Conservation (phyloP, 2,888 invertebrate genomes). For the Orthonychiurus folsomi region DNA sequence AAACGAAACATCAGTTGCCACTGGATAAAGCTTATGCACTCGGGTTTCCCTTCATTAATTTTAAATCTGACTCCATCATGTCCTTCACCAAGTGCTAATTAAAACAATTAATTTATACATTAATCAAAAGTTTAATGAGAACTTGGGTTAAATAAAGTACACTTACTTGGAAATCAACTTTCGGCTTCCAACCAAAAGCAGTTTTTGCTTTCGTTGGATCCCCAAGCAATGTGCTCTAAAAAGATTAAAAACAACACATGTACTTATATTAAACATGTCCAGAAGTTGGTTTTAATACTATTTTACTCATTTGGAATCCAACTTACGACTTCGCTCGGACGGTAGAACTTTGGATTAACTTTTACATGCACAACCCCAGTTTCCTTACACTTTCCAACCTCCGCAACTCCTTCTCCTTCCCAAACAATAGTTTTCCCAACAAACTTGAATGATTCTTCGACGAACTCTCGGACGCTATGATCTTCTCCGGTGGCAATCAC, state of each 20-base stretch:
- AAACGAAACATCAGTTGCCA: background rate
- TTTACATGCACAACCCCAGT: conserved; percentile 68
- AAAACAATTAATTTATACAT: too few relatives aligned
- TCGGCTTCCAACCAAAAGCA: conserved; percentile 79
- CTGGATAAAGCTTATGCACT: conserved; percentile 55
- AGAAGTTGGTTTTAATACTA: too few relatives aligned
- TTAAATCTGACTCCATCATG: conserved; percentile 87
- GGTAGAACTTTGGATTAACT: conserved; percentile 87
- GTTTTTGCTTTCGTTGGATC: conserved; percentile 83
- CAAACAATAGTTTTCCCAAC: conserved; percentile 73
- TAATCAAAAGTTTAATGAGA: too few relatives aligned
- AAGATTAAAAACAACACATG: conserved; percentile 9
- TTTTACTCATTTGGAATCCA: background rate
- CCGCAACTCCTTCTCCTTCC: conserved; percentile 75
- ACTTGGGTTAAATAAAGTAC: too few relatives aligned
- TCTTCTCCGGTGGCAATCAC: conserved; percentile 94
- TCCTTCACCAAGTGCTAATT: conserved; percentile 89
- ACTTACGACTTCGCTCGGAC: conserved; percentile 94
- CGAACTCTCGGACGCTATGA: conserved; percentile 93
- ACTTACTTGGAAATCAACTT: conserved; percentile 61
- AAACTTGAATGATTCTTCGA: conserved; percentile 77
- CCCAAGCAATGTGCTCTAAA: conserved; percentile 77
- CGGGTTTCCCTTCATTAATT: conserved; percentile 83
- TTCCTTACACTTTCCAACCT: conserved; percentile 66
- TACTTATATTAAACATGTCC: too few relatives aligned